Evolutionary conservation across 1,140 invertebrate genomes (phyloP).

Genomic region (Phymorhynchus buccinoides): DNA sequence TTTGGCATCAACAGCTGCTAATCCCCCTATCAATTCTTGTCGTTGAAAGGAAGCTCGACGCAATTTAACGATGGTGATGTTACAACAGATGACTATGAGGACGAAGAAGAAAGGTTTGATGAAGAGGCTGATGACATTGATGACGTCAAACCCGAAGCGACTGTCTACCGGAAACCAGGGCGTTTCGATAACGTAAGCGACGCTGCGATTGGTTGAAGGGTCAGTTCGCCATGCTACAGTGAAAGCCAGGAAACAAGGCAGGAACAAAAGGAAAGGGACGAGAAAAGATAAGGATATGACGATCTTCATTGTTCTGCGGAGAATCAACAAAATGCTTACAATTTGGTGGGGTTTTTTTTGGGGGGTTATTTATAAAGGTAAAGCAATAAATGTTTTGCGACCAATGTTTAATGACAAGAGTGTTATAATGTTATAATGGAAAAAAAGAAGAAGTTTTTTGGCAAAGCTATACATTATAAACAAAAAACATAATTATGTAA

Average conservation of each 20-base stretch:
- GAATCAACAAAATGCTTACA: not conserved
- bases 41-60: not conserved
- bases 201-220: not conserved
- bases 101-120: not conserved
- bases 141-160: not conserved
- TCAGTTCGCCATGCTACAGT: not conserved
- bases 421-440: too few species aligned
- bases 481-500: too few species aligned
- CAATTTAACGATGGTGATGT: not conserved
- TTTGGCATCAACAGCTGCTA: too few species aligned
- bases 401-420: too few species aligned
- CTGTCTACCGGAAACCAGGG: not conserved
- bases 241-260: not conserved
- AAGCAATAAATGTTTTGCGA: too few species aligned
- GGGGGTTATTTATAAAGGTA: too few species aligned
- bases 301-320: not conserved
- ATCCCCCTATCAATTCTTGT: not conserved
- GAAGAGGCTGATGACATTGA: not conserved
- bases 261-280: not conserved
- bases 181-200: not conserved
- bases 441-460: too few species aligned
- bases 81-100: not conserved
- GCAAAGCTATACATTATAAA: too few species aligned
- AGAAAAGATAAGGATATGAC: not conserved
- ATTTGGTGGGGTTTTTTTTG: too few species aligned